Conservation (phyloP, 2,113 vertebrate genomes). For the Cephalopterus ornatus region DNA sequence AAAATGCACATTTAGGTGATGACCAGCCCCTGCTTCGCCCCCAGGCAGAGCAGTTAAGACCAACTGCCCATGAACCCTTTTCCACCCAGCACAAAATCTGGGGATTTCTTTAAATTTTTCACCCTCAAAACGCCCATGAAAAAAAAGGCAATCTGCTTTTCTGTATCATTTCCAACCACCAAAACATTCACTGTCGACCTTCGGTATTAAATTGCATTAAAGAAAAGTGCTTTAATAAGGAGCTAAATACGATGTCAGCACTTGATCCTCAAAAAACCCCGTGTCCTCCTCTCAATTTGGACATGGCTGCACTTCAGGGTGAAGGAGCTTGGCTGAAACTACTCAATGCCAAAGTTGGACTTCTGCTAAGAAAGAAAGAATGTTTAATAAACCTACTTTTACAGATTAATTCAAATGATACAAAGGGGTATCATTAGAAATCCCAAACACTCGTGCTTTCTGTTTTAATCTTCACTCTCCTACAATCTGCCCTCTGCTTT, state of each 20-base stretch:
- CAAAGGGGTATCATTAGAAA: neutral
- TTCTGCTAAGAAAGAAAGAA: neutral
- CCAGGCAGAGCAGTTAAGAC: fast-evolving
- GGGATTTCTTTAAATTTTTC: neutral
- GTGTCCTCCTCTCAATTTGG: neutral
- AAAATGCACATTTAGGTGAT: neutral
- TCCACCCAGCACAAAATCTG: neutral
- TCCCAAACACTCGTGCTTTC: fast-evolving
- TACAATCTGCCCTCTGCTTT: neutral
- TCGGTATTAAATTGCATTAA: neutral
- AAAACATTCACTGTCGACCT: neutral
- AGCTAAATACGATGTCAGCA: neutral
- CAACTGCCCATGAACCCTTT: neutral
- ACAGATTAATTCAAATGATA: neutral
- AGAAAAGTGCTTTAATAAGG: neutral
- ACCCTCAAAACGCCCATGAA: neutral
- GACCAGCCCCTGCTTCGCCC: fast-evolving
- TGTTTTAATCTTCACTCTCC: neutral
- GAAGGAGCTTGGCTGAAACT: neutral
- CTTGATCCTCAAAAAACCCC: neutral
- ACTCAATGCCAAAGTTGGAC: neutral
- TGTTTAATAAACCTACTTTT: fast-evolving
- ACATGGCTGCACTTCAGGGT: neutral
- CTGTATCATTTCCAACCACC: neutral
- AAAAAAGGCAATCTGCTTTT: neutral